Evolutionary conservation across 2,888 invertebrate species (phyloP), one percentile per base, ranked within the genome.

Genomic region (Kuschelorhynchus macadamiae): DNA sequence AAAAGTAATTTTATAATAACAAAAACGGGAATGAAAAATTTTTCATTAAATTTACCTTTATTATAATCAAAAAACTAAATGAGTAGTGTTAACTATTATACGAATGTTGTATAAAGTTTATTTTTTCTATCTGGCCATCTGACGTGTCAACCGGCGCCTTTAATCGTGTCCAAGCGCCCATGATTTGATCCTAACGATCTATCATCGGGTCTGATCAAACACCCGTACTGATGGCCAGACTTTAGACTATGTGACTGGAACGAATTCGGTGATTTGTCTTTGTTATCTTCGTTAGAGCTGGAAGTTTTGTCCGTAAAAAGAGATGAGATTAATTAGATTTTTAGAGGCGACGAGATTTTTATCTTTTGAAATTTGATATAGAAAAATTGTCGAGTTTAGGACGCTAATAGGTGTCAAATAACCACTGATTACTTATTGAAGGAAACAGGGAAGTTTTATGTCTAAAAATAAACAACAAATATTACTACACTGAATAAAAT

Each of bases 261-360:
- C 57, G 57, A 56, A 39, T 62, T 67, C 62, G 67, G 67, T 63
- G 50, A 67, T 67, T 67, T 67, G 67, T 67, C 67, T 67, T 67
- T 44, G 67, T 67, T 67, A 67, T 63, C 67, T 67, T 20, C 52
- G 52, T 63, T 57, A 20, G 55, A 60, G 60, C 52, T 66, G 39
- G 53, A 55, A 46, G 32, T 59, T 52, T 59, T 65, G 33, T 65
- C 59, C 52, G 30, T 39, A 36, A 30, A 64, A 20, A 56, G 53
- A 62, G 49, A 42, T 21, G 53, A 60, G 36, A 66, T 66, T 66
- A 66, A 66, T 66, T 66, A 60, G 66, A 60, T 66, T 66, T 66
- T 66, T 60, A 60, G 14, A 57, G 47, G 55, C 39, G 60, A 66
- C 59, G 52, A 65, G 65, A 65, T 65, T 16, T 50, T 53, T 59